Base-by-base conservation (phyloP, 2,797 vertebrate genomes). In the Anas acuta region DNA sequence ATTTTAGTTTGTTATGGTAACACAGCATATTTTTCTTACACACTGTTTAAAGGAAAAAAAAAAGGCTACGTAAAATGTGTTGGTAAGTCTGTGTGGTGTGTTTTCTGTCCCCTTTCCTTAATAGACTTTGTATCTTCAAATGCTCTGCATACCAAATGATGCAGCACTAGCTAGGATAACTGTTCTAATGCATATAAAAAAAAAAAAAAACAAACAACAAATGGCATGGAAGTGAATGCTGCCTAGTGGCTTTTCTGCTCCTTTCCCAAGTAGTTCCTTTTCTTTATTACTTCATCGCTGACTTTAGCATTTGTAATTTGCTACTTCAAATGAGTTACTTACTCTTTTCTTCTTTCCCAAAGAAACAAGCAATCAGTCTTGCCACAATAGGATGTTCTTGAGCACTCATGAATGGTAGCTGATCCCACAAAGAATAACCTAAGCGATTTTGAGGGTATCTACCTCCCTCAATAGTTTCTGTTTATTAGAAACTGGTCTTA, bases 11-110 rank as follows among this genome's bases (percentile, higher is more conserved):
- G 86, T 91, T 94, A 95, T 58, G 74, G 91, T 91, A 85, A 89
- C 85, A 93, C 90, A 93, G 82, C 77, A 82, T 95, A 93, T 94
- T 96, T 75, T 91, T 97, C 92, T 93, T 97, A 96, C 88, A 87
- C 96, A 81, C 90, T 89, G 30, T 96, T 88, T 82, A 76, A 92
- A 92, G 95, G 13, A 15, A n/a, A 58, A 43, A 45, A 21, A 49
- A 30, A 84, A 95, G 90, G 54, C 72, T 85, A 73, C 2, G 0
- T 89, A 72, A 66, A 81, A 47, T 14, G 17, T 91, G 92, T 96
- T 95, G 57, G 19, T 93, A 81, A 71, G 73, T 96, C 91, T 88
- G 84, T 91, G 80, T 95, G 83, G 88, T 67, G 89, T 95, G 84
- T 1, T 39, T 87, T 92, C 88, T 84, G 93, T 78, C 66, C 92